A percentile compares a stretch with the other conserved stretches of the same genome.
Evolutionary conservation across 1,140 invertebrate genomes (phyloP).

Genomic region (Aphis gossypii): DNA sequence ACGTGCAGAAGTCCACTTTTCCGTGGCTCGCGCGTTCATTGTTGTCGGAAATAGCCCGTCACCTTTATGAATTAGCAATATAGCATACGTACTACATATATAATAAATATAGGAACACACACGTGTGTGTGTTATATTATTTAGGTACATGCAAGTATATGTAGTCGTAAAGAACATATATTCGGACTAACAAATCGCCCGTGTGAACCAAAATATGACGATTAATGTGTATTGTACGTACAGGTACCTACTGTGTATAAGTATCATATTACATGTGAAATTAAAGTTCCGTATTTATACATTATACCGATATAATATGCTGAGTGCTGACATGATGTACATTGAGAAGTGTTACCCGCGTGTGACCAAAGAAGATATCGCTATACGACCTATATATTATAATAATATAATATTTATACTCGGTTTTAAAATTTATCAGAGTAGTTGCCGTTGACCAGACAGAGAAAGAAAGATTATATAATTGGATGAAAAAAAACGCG

Average conservation of each 20-base stretch:
- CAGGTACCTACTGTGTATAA: neutral
- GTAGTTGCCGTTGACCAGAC: neutral
- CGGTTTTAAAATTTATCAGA: neutral
- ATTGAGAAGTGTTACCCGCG: neutral
- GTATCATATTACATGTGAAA: neutral
- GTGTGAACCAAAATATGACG: neutral
- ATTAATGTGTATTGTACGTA: neutral
- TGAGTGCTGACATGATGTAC: neutral
- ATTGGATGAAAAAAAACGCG: neutral
- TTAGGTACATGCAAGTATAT: neutral
- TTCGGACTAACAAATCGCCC: neutral
- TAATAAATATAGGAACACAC: neutral
- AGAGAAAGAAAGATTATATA: neutral
- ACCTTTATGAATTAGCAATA: constrained; percentile 4
- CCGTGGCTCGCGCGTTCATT: neutral
- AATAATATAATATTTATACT: neutral
- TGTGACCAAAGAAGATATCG: neutral
- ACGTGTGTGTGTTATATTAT: neutral
- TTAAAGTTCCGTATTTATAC: neutral
- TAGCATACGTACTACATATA: neutral
- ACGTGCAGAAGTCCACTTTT: constrained; percentile 32
- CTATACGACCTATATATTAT: neutral
- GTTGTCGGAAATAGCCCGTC: neutral
- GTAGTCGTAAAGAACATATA: neutral
- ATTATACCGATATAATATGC: neutral